A percentile compares a stretch with the other conserved stretches of the same genome.
phyloP scores from a whole-genome alignment of 2,113 vertebrate species.

The Nipponia nippon region DNA sequence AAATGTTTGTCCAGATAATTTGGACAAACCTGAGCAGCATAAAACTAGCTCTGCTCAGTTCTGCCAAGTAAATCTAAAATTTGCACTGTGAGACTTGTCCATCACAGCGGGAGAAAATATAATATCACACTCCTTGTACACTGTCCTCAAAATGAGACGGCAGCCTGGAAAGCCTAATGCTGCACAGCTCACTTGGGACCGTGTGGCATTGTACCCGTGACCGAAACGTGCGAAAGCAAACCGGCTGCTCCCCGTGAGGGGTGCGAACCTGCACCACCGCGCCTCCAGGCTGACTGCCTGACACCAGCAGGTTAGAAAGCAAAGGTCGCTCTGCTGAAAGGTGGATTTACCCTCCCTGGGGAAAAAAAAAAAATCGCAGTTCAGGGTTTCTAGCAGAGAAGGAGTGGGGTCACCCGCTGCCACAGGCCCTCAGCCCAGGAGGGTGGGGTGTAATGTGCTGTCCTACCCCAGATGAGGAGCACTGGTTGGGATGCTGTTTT shows the following conservation, averaged over 20 bases:
- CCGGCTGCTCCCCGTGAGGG: fast-evolving
- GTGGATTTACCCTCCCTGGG: background rate
- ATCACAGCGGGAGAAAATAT: background rate
- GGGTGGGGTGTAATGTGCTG: background rate
- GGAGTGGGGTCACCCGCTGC: background rate
- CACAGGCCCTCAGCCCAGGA: background rate
- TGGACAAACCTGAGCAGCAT: background rate
- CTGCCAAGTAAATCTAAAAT: background rate
- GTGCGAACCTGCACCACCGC: fast-evolving
- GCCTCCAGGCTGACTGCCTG: background rate
- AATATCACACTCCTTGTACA: background rate
- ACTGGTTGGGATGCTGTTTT: fast-evolving
- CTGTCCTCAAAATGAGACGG: background rate
- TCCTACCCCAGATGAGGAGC: fast-evolving
- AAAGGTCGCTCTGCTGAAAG: background rate
- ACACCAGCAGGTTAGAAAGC: background rate
- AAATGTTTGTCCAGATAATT: background rate
- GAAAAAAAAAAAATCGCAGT: background rate
- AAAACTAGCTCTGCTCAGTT: background rate
- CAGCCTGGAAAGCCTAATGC: background rate
- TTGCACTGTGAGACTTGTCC: background rate
- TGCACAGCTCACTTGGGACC: background rate
- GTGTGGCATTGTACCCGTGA: fast-evolving
- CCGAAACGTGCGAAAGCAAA: fast-evolving
- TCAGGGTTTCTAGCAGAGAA: background rate